These are phyloP conservation scores for Dufourea novaeangliae DNA, from an alignment of 1,140 invertebrate species.

Conservation along the genomic window DNA sequence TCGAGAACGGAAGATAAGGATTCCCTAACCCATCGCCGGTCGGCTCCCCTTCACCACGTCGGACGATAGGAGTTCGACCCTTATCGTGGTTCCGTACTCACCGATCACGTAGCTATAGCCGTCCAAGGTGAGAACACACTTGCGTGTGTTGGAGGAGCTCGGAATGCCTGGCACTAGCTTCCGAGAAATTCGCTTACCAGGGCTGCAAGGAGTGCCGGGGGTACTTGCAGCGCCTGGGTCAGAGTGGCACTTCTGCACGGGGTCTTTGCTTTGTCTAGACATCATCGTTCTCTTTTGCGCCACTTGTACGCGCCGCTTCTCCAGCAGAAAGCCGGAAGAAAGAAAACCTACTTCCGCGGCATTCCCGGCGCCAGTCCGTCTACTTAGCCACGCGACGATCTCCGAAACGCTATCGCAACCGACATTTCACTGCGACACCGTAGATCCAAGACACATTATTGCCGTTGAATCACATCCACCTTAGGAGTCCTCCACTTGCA, in stretches of 20 bases:
- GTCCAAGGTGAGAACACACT: conserved; percentile 89
- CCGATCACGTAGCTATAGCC: conserved; percentile 92
- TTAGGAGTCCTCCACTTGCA: background rate
- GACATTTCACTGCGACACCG: background rate
- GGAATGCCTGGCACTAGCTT: conserved; percentile 70
- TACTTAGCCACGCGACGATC: conserved; percentile 17
- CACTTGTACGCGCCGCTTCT: conserved; percentile 16
- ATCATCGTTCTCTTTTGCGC: conserved; percentile 62
- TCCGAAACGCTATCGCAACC: background rate
- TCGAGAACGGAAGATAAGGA: conserved; percentile 22
- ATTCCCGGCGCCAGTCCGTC: conserved; percentile 15
- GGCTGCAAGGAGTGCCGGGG: conserved; percentile 58
- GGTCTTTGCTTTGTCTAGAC: conserved; percentile 82
- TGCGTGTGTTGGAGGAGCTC: conserved; percentile 81
- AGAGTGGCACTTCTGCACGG: conserved; percentile 85
- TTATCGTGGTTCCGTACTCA: conserved; percentile 80
- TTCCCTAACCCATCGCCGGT: too few species aligned
- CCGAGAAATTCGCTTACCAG: conserved; percentile 61
- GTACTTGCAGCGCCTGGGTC: conserved; percentile 76
- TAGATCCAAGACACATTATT: conserved; percentile 14
- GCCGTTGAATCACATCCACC: conserved; percentile 6
- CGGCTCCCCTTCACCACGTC: background rate
- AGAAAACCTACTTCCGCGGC: conserved; percentile 40
- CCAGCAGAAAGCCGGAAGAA: conserved; percentile 29
- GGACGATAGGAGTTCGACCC: background rate